These are phyloP conservation scores for Drosophila dunni DNA, from an alignment of 1,140 invertebrate genomes.

Conservation along the genomic window DNA sequence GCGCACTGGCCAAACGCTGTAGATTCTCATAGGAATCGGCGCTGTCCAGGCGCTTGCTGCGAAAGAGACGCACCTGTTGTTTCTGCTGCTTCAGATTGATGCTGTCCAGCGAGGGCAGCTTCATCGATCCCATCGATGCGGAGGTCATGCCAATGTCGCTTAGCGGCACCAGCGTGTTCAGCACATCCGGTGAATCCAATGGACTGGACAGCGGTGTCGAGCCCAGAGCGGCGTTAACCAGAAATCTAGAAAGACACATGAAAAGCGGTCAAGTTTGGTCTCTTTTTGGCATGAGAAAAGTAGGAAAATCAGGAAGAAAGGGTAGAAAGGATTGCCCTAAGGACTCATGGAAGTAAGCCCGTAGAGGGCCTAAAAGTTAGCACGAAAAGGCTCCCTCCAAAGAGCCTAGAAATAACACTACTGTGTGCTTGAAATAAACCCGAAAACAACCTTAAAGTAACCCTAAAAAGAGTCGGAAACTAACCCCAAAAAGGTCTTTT, in stretches of 20 bases:
- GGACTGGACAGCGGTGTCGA: constrained; percentile 88
- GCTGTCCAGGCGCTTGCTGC: constrained; percentile 77
- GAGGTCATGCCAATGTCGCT: constrained; percentile 82
- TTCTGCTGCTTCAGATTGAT: constrained; percentile 81
- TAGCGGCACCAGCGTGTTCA: constrained; percentile 79
- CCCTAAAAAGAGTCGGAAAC: too few species aligned
- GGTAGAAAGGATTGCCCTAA: too few species aligned
- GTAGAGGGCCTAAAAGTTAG: too few species aligned
- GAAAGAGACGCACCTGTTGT: constrained; percentile 82
- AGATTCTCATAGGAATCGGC: constrained; percentile 82
- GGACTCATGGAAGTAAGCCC: too few species aligned
- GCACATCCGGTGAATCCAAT: constrained; percentile 86
- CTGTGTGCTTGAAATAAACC: too few species aligned
- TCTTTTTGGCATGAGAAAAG: too few species aligned
- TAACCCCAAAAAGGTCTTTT: background rate
- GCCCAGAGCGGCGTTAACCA: constrained; percentile 86
- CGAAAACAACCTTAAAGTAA: too few species aligned
- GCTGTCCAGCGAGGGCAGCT: constrained; percentile 83
- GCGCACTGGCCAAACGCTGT: constrained; percentile 76
- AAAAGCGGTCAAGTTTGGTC: background rate
- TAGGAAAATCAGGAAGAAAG: too few species aligned
- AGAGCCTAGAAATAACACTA: too few species aligned
- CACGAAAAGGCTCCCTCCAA: too few species aligned
- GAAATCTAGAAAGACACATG: constrained; percentile 85
- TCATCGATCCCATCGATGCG: constrained; percentile 81